These are phyloP conservation scores for Acrossocheilus wenchowensis DNA, from an alignment of 2,797 vertebrate genomes.

Conservation along the genomic window DNA sequence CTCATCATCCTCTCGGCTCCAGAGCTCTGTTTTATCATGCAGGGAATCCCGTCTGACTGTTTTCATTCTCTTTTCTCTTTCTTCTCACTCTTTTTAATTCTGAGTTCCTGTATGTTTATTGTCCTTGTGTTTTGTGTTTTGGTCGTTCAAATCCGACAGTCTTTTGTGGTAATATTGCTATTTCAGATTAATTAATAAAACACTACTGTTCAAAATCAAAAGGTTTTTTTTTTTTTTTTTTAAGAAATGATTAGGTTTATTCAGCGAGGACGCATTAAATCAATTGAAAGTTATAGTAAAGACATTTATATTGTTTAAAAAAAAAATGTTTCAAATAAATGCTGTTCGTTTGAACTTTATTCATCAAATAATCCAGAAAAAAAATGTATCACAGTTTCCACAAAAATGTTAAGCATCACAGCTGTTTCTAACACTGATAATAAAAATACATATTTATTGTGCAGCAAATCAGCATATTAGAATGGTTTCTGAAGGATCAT, in stretches of 20 bases:
- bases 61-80: background rate
- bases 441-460: background rate
- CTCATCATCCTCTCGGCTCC: slow-evolving; percentile 72
- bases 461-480: background rate
- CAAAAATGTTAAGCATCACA: background rate
- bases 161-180: background rate
- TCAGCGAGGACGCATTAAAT: background rate
- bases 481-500: background rate
- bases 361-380: background rate
- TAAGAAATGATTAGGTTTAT: background rate
- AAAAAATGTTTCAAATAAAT: no score
- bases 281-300: background rate
- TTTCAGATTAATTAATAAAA: background rate
- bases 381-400: background rate
- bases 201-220: background rate
- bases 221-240: background rate
- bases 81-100: slow-evolving; percentile 29
- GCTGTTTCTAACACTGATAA: background rate
- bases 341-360: background rate
- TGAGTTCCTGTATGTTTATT: slow-evolving; percentile 10
- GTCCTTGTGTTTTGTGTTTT: slow-evolving; percentile 19
- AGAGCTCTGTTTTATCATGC: slow-evolving; percentile 29
- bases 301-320: background rate
- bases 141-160: background rate
- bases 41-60: background rate